Conservation (phyloP, 2,797 vertebrate species). For the Chloroceryle inda region DNA sequence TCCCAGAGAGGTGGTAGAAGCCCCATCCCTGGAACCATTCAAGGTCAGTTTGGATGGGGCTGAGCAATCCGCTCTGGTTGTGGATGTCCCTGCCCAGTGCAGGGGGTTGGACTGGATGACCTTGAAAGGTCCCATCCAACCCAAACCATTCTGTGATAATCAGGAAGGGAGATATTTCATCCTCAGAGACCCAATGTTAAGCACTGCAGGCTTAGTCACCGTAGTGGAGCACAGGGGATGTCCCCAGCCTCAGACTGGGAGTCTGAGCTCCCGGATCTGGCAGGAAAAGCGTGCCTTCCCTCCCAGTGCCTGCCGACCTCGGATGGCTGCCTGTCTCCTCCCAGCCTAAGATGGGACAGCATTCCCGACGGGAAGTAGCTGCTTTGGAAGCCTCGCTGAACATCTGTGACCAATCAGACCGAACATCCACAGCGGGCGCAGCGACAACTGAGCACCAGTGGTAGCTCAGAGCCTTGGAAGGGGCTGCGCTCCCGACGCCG, state of each 20-base stretch:
- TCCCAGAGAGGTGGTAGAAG: neutral
- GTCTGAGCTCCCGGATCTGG: neutral
- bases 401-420: conserved; percentile 48
- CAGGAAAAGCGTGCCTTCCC: neutral
- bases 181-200: neutral
- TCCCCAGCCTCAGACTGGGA: neutral
- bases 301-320: neutral
- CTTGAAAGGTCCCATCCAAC: neutral
- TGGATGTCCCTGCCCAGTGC: neutral
- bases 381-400: conserved; percentile 7
- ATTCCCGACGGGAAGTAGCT: neutral
- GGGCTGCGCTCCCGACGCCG: neutral
- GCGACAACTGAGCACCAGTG: neutral
- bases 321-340: neutral
- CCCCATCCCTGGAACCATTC: neutral
- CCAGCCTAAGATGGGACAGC: neutral
- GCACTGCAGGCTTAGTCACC: neutral
- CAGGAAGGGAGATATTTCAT: neutral
- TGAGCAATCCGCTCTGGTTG: neutral
- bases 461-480: neutral
- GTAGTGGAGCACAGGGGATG: neutral
- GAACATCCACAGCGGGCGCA: neutral
- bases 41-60: neutral
- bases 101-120: neutral
- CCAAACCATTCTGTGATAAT: neutral